phyloP scores from a whole-genome alignment of 2,113 vertebrate genomes.

The Ophiodon elongatus region DNA sequence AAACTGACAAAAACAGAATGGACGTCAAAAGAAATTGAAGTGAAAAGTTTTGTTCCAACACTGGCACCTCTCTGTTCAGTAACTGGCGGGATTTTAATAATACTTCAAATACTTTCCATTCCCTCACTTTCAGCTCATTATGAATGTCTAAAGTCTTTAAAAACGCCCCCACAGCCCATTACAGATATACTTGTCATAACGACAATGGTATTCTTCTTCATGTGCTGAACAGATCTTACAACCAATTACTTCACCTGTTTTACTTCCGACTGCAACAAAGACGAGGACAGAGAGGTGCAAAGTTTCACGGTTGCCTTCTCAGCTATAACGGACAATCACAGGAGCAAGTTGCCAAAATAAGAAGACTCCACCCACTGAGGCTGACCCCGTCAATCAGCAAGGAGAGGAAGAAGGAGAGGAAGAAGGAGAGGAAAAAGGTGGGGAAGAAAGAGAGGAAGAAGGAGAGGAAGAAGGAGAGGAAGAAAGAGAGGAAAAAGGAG shows the following conservation, averaged over 20 bases:
- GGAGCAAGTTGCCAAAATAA: slow-evolving; percentile 28
- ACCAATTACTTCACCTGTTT: slow-evolving; percentile 4
- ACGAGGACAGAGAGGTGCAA: not conserved
- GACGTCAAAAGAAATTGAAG: not conserved
- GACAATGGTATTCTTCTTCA: not conserved
- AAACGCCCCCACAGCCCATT: slow-evolving; percentile 1
- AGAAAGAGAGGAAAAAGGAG: not conserved
- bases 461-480: not conserved
- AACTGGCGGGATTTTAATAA: slow-evolving; percentile 42
- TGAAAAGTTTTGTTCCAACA: slow-evolving; percentile 1
- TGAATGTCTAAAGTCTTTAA: slow-evolving; percentile 15
- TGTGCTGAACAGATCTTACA: not conserved
- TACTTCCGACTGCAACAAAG: slow-evolving; percentile 4
- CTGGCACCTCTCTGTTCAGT: slow-evolving; percentile 3
- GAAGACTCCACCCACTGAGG: not conserved
- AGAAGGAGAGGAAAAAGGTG: too few relatives aligned
- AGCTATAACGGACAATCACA: not conserved
- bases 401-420: not conserved
- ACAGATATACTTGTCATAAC: slow-evolving; percentile 21
- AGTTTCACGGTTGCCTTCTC: slow-evolving; percentile 15
- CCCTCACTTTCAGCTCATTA: slow-evolving; percentile 1
- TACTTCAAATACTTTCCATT: slow-evolving; percentile 33
- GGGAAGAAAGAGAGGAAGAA: not conserved
- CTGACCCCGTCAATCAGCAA: slow-evolving; percentile 35
- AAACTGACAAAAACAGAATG: slow-evolving; percentile 2